Evolutionary conservation across 2,113 vertebrate genomes (phyloP), one percentile per base, ranked within the genome.

Genomic region (Pyxicephalus adspersus): DNA sequence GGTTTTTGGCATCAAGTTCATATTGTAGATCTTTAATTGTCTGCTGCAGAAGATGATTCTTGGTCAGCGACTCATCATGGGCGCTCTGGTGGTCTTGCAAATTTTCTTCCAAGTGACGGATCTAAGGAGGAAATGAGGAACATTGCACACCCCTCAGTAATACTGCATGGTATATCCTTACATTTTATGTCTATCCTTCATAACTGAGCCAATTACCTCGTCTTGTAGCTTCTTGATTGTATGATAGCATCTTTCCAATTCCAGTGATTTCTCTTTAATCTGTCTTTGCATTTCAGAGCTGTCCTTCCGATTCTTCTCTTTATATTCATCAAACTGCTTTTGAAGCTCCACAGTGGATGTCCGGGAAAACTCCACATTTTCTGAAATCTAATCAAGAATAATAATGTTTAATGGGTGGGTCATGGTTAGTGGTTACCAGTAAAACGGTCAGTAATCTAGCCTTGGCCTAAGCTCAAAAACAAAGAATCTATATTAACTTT

Each of bases 281-380:
- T 95, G 95, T 61, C 89, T 92, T 83, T 98, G 96, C 85, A 95
- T 86, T 63, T 97, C 96, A 0, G 90, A 76, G 71, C 96, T 87
- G 84, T 98, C 96, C 83, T 85, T 89, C 29, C 93, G 93, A 81
- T 95, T 96, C 85, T 96, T 99, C 83, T 98, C 98, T 83, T 95
- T 98, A 83, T 95, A 96, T 80, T 96, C 94, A 77, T 96, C 92
- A 83, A 99, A 94, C 86, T 98, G 96, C 85, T 93, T 96, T 89
- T 97, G 96, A 84, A 98, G 93, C 83, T 98, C 95, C 81, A 92
- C 86, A 0, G 95, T 89, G 8, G 97, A 97, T 0, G 83, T 87
- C 86, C 94, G 95, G 1, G 96, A 96, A 0, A 89, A 92, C 63
- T 93, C 94, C 0, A 95, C 90, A 13, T 96, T 95, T 83, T 96